phyloP scores from a whole-genome alignment of 2,113 vertebrate genomes.

The Apodemus speciosus region DNA sequence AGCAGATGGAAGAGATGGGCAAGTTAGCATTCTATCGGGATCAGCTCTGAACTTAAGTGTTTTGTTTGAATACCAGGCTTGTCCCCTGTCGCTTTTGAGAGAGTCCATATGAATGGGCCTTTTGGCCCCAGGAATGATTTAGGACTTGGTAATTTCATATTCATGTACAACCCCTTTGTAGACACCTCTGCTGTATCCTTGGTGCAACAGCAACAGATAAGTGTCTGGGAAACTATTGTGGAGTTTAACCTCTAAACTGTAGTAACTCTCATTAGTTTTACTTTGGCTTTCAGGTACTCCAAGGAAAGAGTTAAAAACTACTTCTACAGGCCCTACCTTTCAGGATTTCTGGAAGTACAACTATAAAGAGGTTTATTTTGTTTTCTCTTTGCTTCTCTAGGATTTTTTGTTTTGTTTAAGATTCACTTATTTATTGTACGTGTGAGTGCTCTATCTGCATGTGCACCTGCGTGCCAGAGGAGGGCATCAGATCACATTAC shows the following conservation, averaged over 20 bases:
- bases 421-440: no score
- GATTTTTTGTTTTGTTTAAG: neutral
- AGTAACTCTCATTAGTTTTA: neutral
- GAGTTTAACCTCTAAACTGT: neutral
- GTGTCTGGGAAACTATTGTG: neutral
- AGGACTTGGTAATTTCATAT: conserved; percentile 2
- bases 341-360: neutral
- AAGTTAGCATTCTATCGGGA: neutral
- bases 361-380: conserved; percentile 1
- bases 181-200: neutral
- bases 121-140: neutral
- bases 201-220: neutral
- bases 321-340: neutral
- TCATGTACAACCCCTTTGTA: neutral
- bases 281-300: neutral
- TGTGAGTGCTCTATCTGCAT: no score
- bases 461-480: no score
- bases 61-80: neutral
- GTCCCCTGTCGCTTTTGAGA: neutral
- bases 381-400: neutral
- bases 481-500: no score
- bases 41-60: neutral
- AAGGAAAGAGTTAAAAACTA: neutral
- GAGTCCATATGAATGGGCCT: neutral
- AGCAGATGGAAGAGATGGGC: neutral